These are phyloP conservation scores for Euwallacea fornicatus DNA, from an alignment of 1,140 invertebrate genomes.

Conservation along the genomic window DNA sequence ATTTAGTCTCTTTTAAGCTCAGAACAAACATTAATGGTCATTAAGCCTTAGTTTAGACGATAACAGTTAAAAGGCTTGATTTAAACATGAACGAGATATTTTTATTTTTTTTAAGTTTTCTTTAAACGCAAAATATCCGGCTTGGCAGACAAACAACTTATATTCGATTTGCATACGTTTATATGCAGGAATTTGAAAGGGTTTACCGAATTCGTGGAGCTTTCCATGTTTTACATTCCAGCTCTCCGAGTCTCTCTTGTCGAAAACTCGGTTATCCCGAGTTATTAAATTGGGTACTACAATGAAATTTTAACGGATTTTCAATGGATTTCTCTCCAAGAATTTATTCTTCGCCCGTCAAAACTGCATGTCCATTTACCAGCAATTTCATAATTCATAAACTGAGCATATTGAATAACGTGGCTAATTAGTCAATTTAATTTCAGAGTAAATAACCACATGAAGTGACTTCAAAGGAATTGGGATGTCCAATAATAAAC, in stretches of 20 bases:
- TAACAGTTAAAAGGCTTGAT: background rate
- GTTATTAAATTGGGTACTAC: too few relatives aligned
- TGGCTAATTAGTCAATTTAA: too few relatives aligned
- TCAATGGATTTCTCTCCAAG: too few relatives aligned
- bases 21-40: background rate
- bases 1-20: background rate
- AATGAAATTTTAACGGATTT: too few relatives aligned
- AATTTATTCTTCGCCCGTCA: too few relatives aligned
- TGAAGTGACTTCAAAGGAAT: too few relatives aligned
- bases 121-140: background rate
- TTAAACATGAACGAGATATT: background rate
- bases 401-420: too few relatives aligned
- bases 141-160: constrained; percentile 1
- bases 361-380: too few relatives aligned
- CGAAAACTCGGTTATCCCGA: too few relatives aligned
- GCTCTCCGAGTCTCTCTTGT: background rate
- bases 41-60: background rate
- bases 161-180: constrained; percentile 25
- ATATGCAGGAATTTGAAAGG: constrained; percentile 14
- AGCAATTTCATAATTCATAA: too few relatives aligned
- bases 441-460: too few relatives aligned
- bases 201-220: constrained; percentile 1
- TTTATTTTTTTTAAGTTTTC: background rate
- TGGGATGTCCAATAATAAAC: too few relatives aligned
- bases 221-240: constrained; percentile 9